These are phyloP conservation scores for Gymnocheta viridis DNA, from an alignment of 2,888 invertebrate genomes.

Conservation along the genomic window DNA sequence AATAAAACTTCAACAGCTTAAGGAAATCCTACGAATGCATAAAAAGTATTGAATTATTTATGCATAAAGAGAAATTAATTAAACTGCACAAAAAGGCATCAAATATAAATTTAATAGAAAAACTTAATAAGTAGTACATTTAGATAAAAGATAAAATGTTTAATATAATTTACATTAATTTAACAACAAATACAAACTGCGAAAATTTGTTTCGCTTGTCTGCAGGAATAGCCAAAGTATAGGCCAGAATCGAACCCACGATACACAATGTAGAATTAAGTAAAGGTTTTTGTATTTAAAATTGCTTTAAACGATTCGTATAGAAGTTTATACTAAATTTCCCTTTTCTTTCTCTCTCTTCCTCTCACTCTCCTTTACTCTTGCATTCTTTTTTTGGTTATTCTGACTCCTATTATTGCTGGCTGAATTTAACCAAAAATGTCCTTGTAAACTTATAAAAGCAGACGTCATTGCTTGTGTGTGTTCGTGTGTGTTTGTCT, in stretches of 20 bases:
- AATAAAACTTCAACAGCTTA: constrained; percentile 26
- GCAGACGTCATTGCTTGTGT: not conserved
- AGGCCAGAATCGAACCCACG: too few species aligned
- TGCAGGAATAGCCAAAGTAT: not conserved
- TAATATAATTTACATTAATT: not conserved
- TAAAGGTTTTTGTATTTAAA: not conserved
- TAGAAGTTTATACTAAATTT: not conserved
- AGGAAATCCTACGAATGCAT: constrained; percentile 58
- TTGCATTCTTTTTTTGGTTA: not conserved
- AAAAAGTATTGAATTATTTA: constrained; percentile 36
- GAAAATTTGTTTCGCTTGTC: not conserved
- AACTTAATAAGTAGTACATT: not conserved
- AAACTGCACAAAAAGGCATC: not conserved
- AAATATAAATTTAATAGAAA: not conserved
- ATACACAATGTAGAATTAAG: not conserved
- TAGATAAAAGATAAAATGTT: not conserved
- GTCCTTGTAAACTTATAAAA: constrained; percentile 13
- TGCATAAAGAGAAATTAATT: constrained; percentile 41
- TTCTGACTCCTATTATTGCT: not conserved
- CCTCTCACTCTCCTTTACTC: not conserved
- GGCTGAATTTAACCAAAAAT: constrained; percentile 1
- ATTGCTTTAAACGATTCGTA: constrained; percentile 4
- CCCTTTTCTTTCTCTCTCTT: not conserved
- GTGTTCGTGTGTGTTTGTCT: not conserved
- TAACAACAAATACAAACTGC: not conserved